These are phyloP conservation scores for Pseudochirops cupreus DNA, from an alignment of 2,797 vertebrate species.

Conservation along the genomic window DNA sequence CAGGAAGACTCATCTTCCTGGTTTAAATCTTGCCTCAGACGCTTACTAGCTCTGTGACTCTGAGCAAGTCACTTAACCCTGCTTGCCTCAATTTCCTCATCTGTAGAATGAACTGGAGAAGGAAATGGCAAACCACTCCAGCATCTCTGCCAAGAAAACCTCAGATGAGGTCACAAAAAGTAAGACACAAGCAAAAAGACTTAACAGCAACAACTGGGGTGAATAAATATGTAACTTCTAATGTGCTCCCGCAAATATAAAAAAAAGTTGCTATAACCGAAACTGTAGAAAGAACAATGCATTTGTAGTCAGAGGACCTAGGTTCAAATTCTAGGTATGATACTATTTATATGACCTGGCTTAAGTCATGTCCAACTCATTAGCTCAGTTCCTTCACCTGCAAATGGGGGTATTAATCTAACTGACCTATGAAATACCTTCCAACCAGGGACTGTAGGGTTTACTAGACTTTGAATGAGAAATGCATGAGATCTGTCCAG, in stretches of 20 bases:
- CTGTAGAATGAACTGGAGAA: neutral
- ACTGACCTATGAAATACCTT: neutral
- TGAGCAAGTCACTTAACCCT: neutral
- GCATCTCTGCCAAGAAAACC: neutral
- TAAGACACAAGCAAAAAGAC: too few species aligned
- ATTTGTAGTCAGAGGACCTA: neutral
- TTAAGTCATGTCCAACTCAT: neutral
- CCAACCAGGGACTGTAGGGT: neutral
- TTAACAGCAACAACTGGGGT: neutral
- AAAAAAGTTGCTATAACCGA: neutral
- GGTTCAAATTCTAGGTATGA: neutral
- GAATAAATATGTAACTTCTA: neutral
- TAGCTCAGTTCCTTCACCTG: neutral
- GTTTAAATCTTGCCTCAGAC: neutral
- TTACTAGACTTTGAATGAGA: neutral
- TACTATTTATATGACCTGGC: neutral
- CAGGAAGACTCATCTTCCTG: neutral
- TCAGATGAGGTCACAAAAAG: neutral
- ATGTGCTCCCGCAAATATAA: neutral
- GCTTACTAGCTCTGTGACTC: neutral
- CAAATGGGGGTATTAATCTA: neutral
- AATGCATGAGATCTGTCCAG: neutral
- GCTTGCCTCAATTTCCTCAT: neutral
- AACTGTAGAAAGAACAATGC: neutral
- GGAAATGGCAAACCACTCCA: neutral